Base-by-base conservation (phyloP, 2,797 vertebrate genomes). In the Pseudomugil gertrudae region DNA sequence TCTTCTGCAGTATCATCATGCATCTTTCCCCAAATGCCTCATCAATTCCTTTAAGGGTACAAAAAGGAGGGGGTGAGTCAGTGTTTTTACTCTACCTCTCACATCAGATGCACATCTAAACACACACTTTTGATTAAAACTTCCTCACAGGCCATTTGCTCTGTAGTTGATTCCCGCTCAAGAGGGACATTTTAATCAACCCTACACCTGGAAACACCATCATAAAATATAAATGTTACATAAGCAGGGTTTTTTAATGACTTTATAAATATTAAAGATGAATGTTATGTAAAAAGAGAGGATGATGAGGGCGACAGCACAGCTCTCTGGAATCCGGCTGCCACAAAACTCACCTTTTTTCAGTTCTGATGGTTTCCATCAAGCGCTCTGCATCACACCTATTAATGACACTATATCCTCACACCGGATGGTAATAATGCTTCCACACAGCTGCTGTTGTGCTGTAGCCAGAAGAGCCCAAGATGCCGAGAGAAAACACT, bases 151-250 rank as follows among this genome's bases (percentile, higher is more conserved):
- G 66, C 65, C 67, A 55, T 66, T 83, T 48, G 15, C 77, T 85
- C 75, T 76, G 63, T 72, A 36, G 74, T 76, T 62, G 69, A 84
- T 69, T 76, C 76, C 67, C 61, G 65, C 62, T 74, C 48, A 67
- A 78, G 38, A 69, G 21, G 9, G 67, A 70, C 43, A 33, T 56
- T 82, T 88, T 79, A 85, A 84, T 85, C 79, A 88, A 87, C 81
- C 77, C 62, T 59, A 35, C 76, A 71, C 57, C 54, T 50, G 76
- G 62, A 80, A 88, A 73, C 53, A 69, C 51, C 70, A 45, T 76
- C 67, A 62, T 73, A 51, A 80, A 83, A 84, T 84, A 72, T 67
- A 61, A 71, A 81, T 77, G 77, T 74, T 80, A 61, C 54, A 64
- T 81, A 81, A 26, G 74, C 52, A 29, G 23, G 55, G 51, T 47